Percentiles rank a stretch among this genome's conserved stretches.
These are phyloP conservation scores for Morpho deidamia DNA, from an alignment of 2,888 invertebrate genomes.

Conservation along the genomic window DNA sequence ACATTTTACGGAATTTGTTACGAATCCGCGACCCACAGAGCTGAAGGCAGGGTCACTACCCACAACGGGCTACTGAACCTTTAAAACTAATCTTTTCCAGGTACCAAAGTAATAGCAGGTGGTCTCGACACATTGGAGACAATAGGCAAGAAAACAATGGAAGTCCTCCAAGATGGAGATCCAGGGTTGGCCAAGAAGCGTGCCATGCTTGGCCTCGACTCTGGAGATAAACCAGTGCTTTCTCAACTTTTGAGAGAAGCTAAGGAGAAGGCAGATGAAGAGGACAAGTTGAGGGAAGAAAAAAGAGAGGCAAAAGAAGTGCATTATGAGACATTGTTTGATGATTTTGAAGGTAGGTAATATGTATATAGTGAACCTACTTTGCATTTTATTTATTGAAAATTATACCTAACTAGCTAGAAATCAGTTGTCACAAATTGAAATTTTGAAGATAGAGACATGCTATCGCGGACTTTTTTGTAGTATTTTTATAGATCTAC, in stretches of 20 bases:
- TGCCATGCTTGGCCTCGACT: slow-evolving; percentile 80
- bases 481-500: too few relatives aligned
- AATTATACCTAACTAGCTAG: too few relatives aligned
- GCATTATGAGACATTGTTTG: slow-evolving; percentile 89
- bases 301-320: slow-evolving; percentile 71
- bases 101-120: slow-evolving; percentile 86
- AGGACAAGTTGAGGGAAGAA: slow-evolving; percentile 69
- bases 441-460: too few relatives aligned
- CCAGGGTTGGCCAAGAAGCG: slow-evolving; percentile 90
- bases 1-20: too few relatives aligned
- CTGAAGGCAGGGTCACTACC: too few relatives aligned
- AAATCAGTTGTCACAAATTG: too few relatives aligned
- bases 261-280: slow-evolving; percentile 82
- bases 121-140: slow-evolving; percentile 93
- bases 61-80: too few relatives aligned
- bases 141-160: slow-evolving; percentile 97
- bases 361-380: too few relatives aligned
- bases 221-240: slow-evolving; percentile 80
- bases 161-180: slow-evolving; percentile 94
- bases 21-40: too few relatives aligned
- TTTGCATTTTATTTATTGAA: too few relatives aligned
- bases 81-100: slow-evolving; percentile 37
- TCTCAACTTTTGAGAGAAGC: slow-evolving; percentile 84
- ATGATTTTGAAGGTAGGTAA: slow-evolving; percentile 87
- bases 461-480: too few relatives aligned